Evolutionary conservation across 2,888 invertebrate species (phyloP), one percentile per base, ranked within the genome.

Genomic region (Brachyptera putata): DNA sequence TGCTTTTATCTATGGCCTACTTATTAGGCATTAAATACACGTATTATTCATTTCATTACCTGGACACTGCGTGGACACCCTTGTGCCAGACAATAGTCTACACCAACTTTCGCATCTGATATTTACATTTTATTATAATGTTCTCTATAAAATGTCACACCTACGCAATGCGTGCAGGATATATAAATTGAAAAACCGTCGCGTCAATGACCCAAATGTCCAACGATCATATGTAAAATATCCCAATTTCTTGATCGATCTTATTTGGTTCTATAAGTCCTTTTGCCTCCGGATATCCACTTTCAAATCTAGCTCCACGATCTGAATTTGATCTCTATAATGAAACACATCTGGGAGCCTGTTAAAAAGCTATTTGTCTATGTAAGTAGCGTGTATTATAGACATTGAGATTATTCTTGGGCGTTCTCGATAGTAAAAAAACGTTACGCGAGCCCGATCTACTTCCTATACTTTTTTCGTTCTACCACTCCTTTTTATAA

Each of bases 311-410:
- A 30, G 18, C 36, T 21, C 46, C n/a, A n/a, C 21, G 34, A 53
- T 36, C 53, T 53, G 36, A n/a, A n/a, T n/a, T 53, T 53, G 53
- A 53, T 46, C 24, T n/a, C n/a, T 18, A 4, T 46, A 46, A 53
- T 36, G 53, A 53, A 53, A 53, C 53, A 37, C 53, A 53, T 53
- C 53, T 36, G 53, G 16, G 53, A 21, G 53, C 53, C 7, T 21
- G 46, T 46, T 46, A 24, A 46, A 46, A 46, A 46, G 46, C 46
- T 46, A 46, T 46, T 46, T 46, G n/a, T 46, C 21, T 18, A 18
- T 22, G 21, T 22, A 18, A 16, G 41, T 21, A n/a, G 14, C 21
- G 41, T 11, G 41, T 41, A n/a, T n/a, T 16, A 16, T 16, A 3
- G 7, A 41, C n/a, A n/a, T n/a, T n/a, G n/a, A n/a, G n/a, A n/a